Evolutionary conservation across 2,888 invertebrate species (phyloP).

Genomic region (Proisotoma minuta): DNA sequence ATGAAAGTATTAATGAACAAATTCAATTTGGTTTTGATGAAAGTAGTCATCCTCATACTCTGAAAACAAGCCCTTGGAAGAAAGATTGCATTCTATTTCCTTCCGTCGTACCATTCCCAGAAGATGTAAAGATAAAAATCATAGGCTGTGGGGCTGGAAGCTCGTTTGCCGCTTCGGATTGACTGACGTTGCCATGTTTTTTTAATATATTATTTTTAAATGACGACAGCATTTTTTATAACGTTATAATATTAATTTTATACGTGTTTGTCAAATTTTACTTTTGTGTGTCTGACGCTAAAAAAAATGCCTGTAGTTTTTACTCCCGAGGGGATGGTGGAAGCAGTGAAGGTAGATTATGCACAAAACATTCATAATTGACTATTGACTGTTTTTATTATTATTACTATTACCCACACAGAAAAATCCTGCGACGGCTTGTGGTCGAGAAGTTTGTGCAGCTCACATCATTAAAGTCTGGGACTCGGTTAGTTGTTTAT

Average conservation of each 20-base stretch:
- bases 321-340: slow-evolving; percentile 35
- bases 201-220: neutral
- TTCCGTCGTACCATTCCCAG: slow-evolving; percentile 29
- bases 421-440: slow-evolving; percentile 29
- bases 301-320: slow-evolving; percentile 37
- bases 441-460: slow-evolving; percentile 40
- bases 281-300: neutral
- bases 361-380: no score
- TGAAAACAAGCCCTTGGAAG: neutral
- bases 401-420: no score
- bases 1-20: slow-evolving; percentile 10
- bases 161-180: slow-evolving; percentile 53
- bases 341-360: no score
- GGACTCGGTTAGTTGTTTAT: no score
- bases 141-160: slow-evolving; percentile 57
- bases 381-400: no score
- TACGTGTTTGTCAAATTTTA: neutral
- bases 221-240: neutral
- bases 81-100: slow-evolving; percentile 35
- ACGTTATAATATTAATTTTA: neutral
- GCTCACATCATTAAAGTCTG: slow-evolving; percentile 36
- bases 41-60: no score
- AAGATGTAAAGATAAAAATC: slow-evolving; percentile 33
- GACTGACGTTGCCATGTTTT: neutral
- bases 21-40: neutral